Base-by-base conservation (phyloP, 2,797 vertebrate genomes). In the Smutsia gigantea region DNA sequence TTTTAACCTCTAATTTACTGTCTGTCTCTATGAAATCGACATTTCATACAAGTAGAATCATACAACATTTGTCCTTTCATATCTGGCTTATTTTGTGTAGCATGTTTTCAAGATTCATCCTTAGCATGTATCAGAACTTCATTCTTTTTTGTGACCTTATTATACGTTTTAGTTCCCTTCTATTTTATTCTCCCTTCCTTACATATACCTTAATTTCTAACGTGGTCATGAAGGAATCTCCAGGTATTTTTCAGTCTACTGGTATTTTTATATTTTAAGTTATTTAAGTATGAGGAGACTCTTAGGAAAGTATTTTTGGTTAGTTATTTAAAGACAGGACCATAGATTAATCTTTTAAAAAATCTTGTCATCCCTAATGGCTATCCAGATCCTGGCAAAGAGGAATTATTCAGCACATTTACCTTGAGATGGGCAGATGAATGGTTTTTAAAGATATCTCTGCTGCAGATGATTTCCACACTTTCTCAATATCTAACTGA, bases 251-350 rank as follows among this genome's bases (percentile, higher is more conserved):
- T 89, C 4, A 51, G 49, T 49, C 29, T 85, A 3, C 34, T 77
- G 17, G 17, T 63, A 71, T 90, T 95, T 95, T 94, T 81, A 74
- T 64, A 87, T 81, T 79, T 66, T n/a, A 71, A 88, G 31, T 78
- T 77, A 51, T 63, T 68, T 95, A 66, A 66, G 39, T 46, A 15
- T 64, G 64, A 91, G 91, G 68, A 87, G 61, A 15, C 18, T 88
- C 55, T 90, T 46, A 81, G 18, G n/a, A 75, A 75, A 46, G 10
- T 49, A 25, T 94, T 93, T 94, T 92, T 31, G 61, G 57, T 64
- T 83, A 84, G 9, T 79, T 93, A 53, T 66, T 37, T 78, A 77
- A 96, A 72, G 27, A 51, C 42, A n/a, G 3, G 3, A 1, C 39
- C 37, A n/a, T 37, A 18, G 37, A 66, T 85, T 57, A n/a, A 86